A percentile compares a stretch with the other conserved stretches of the same genome.
These are phyloP conservation scores for Thecocarcelia acutangulata DNA, from an alignment of 2,888 invertebrate genomes.

Conservation along the genomic window DNA sequence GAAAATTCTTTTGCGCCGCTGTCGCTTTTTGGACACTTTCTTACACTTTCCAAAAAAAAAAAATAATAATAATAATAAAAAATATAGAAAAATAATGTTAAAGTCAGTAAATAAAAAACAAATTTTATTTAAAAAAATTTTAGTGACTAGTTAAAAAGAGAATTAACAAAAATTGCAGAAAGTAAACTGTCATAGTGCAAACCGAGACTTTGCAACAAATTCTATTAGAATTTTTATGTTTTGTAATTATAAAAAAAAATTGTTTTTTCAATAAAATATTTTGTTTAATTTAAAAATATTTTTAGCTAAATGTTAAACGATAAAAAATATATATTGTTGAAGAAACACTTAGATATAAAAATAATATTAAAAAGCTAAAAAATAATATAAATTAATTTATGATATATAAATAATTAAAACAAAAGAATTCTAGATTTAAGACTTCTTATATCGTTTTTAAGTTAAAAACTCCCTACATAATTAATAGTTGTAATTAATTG, in stretches of 20 bases:
- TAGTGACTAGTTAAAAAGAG: too few species aligned
- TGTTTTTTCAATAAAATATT: conserved; percentile 12
- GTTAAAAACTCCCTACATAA: conserved; percentile 59
- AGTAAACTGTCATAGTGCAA: too few species aligned
- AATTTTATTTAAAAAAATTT: too few species aligned
- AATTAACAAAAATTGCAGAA: too few species aligned
- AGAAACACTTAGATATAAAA: conserved; percentile 31
- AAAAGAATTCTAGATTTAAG: conserved; percentile 56
- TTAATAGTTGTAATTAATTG: conserved; percentile 41
- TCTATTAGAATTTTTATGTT: conserved; percentile 8
- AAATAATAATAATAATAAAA: too few species aligned
- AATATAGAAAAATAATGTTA: too few species aligned
- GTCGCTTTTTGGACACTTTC: too few species aligned
- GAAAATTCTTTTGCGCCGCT: too few species aligned
- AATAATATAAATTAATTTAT: conserved; percentile 64
- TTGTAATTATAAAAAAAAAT: conserved; percentile 4
- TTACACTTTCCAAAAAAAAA: too few species aligned
- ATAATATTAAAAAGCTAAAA: conserved; percentile 32
- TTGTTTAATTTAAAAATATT: conserved; percentile 29
- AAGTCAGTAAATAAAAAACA: too few species aligned
- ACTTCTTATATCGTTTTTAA: conserved; percentile 54
- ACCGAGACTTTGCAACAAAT: too few species aligned
- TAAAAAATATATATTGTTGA: conserved; percentile 14
- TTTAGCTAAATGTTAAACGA: conserved; percentile 60
- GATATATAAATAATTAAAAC: conserved; percentile 33